phyloP scores from a whole-genome alignment of 2,888 invertebrate species.

The Polylopha cassiicola region DNA sequence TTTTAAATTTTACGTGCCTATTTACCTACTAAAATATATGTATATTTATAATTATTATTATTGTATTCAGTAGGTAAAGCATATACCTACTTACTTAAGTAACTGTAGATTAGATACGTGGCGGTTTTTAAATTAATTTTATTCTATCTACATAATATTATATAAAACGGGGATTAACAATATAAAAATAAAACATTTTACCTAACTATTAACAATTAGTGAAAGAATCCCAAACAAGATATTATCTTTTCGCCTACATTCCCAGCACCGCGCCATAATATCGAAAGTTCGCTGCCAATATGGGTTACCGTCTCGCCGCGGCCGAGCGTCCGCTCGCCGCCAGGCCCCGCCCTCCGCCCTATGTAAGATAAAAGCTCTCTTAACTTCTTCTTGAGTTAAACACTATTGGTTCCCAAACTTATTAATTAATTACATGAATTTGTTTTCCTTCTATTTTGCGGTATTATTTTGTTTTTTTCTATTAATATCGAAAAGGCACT shows the following conservation, averaged over 20 bases:
- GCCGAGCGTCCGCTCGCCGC: conserved; percentile 10
- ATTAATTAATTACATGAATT: conserved; percentile 37
- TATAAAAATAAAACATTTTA: conserved; percentile 3
- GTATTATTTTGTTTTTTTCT: not conserved
- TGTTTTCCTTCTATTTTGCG: not conserved
- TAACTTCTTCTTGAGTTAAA: conserved; percentile 47
- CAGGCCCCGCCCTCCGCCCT: conserved; percentile 28
- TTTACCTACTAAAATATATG: no score
- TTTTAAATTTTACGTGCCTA: no score
- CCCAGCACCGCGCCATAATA: conserved; percentile 42
- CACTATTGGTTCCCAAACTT: conserved; percentile 37
- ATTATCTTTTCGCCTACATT: conserved; percentile 26
- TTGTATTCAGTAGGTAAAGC: no score
- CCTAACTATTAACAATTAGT: conserved; percentile 6
- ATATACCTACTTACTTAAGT: no score
- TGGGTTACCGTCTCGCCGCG: conserved; percentile 35
- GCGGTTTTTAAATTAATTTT: not conserved
- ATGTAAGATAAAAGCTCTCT: conserved; percentile 52
- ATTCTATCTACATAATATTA: not conserved
- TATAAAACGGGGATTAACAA: not conserved
- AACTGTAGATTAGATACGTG: no score
- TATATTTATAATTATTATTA: no score
- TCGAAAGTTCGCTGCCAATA: conserved; percentile 50
- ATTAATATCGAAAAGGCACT: not conserved
- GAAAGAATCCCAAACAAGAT: conserved; percentile 10